phyloP scores from a whole-genome alignment of 92 coral and sea anemone genomes.

The Porites rus region DNA sequence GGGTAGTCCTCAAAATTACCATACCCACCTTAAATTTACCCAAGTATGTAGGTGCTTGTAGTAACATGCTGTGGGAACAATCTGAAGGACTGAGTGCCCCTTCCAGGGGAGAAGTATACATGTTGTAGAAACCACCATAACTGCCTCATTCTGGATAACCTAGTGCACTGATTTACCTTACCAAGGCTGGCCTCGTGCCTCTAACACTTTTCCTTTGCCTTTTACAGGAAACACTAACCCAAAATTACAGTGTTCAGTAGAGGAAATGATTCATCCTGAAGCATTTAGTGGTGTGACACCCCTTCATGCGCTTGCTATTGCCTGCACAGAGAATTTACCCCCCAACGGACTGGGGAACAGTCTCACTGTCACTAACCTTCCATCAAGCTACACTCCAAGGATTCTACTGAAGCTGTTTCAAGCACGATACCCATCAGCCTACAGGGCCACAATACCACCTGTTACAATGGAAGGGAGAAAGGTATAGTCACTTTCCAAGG shows the following conservation, averaged over 20 bases:
- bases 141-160: too few species aligned
- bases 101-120: too few species aligned
- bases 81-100: too few species aligned
- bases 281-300: conserved; percentile 83
- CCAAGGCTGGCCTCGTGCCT: neutral
- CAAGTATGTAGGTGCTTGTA: too few species aligned
- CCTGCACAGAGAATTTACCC: conserved; percentile 83
- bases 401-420: conserved; percentile 87
- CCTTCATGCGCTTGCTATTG: conserved; percentile 82
- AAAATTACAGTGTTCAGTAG: conserved; percentile 62
- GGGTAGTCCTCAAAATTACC: too few species aligned
- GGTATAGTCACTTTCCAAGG: neutral
- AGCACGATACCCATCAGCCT: conserved; percentile 89
- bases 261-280: conserved; percentile 70
- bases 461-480: conserved; percentile 52
- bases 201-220: neutral
- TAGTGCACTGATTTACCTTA: too few species aligned
- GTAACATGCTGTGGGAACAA: too few species aligned
- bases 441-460: conserved; percentile 91
- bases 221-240: conserved; percentile 16
- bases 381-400: conserved; percentile 92
- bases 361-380: conserved; percentile 84
- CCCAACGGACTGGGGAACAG: conserved; percentile 92
- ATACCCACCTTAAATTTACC: too few species aligned
- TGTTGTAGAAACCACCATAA: too few species aligned